These are phyloP conservation scores for Alethe castanea DNA, from an alignment of 2,113 vertebrate genomes.

Conservation along the genomic window DNA sequence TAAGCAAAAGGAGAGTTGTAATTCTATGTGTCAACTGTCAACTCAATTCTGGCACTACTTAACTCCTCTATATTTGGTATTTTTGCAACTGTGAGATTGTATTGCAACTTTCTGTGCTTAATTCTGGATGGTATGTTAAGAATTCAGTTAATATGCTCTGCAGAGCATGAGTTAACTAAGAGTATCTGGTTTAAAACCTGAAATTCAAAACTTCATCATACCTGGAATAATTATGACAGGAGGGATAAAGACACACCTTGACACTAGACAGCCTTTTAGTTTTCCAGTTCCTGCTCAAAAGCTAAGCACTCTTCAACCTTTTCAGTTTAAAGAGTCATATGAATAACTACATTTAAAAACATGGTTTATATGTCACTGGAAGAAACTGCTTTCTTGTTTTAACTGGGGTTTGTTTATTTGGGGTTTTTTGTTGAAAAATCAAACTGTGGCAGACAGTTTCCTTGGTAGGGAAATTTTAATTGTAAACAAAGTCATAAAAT, in stretches of 20 bases:
- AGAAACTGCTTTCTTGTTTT: background rate
- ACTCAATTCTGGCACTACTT: background rate
- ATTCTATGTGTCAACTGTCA: background rate
- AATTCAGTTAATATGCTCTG: background rate
- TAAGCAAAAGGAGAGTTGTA: background rate
- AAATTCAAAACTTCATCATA: background rate
- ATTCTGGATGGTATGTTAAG: background rate
- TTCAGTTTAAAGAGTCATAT: background rate
- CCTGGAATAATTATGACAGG: background rate
- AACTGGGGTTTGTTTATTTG: background rate
- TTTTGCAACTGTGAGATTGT: background rate
- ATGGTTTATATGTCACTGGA: background rate
- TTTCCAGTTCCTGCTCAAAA: background rate
- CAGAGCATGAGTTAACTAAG: background rate
- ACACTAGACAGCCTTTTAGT: background rate
- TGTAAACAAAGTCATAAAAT: background rate
- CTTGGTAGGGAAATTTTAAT: background rate
- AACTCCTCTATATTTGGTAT: background rate
- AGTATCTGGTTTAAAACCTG: background rate
- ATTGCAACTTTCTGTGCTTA: background rate
- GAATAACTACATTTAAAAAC: background rate
- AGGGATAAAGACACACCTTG: background rate
- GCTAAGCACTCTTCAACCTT: background rate
- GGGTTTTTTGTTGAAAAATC: background rate
- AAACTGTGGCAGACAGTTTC: background rate